Base-by-base conservation (phyloP, 2,888 invertebrate genomes). In the Drosophila neonasuta region DNA sequence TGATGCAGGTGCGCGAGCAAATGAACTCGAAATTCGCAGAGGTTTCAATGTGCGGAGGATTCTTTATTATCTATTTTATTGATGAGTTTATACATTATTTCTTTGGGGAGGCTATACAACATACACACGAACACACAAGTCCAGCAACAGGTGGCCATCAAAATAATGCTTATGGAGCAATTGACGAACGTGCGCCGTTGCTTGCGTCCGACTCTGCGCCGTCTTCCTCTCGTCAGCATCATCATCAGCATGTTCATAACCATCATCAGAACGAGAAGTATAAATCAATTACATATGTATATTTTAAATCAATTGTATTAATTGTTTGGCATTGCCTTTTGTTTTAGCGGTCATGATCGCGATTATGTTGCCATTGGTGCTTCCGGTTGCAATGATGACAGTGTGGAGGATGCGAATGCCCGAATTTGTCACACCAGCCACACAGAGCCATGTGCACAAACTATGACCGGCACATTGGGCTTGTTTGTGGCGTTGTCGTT, bases 81-180 rank as follows among this genome's bases (percentile, higher is more conserved):
- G 96, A 96, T 79, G 95, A 95, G 86, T 88, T 94, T 2, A 94
- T 95, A 3, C 95, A 95, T 88, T 92, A 93, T 70, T 93, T 94
- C 67, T 94, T 93, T 77, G 93, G 93, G 10, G 91, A 91, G 77
- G 88, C 88, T 20, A 86, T 88, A 45, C 89, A 88, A 52, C 89
- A 89, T 52, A 76, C 77, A 1, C 87, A 89, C 45, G 41, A 46
- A n/a, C 17, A 46, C 6, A 2, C 52, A n/a, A n/a, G n/a, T 49
- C 30, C 63, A 59, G 45, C 64, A 57, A 45, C 54, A 62, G 42
- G 41, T 54, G 54, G n/a, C 36, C 36, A 45, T 36, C 56, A 46
- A 24, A 56, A 24, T 50, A 69, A 71, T 52, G 79, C 66, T 34
- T 89, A 90, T 64, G 89, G 89, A 6, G 58, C 89, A 29, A 57